A percentile compares a stretch with the other conserved stretches of the same genome.
phyloP scores from a whole-genome alignment of 2,888 invertebrate species.

The Drosophila aldrichi region DNA sequence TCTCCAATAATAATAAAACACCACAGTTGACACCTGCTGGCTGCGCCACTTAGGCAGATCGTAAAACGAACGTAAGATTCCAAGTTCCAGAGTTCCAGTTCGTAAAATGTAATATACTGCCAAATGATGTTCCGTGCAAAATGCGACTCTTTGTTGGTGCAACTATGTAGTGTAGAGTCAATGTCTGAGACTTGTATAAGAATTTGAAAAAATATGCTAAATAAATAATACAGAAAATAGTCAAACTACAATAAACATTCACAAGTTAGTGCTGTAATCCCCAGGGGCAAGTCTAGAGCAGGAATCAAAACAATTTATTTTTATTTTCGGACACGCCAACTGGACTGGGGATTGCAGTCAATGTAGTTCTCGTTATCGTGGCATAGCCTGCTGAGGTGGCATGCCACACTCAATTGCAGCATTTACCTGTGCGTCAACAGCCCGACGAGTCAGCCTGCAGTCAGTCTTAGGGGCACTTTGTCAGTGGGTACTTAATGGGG shows the following conservation, averaged over 20 bases:
- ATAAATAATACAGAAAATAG: not conserved
- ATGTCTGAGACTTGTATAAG: not conserved
- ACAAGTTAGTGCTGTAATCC: too few species aligned
- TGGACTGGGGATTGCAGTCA: not conserved
- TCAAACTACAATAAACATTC: too few species aligned
- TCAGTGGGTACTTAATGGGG: conserved; percentile 73
- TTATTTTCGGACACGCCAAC: not conserved
- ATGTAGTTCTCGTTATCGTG: not conserved
- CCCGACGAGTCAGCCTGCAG: conserved; percentile 41
- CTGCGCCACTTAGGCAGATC: conserved; percentile 5
- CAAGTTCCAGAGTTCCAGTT: conserved; percentile 1
- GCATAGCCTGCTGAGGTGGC: conserved; percentile 33
- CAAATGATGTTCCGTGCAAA: not conserved
- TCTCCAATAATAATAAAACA: conserved; percentile 5
- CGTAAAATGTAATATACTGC: not conserved
- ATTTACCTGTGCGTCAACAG: conserved; percentile 73
- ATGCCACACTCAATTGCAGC: conserved; percentile 62
- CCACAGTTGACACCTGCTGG: conserved; percentile 10
- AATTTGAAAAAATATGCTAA: not conserved
- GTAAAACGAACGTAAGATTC: too few species aligned
- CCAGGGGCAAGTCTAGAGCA: not conserved
- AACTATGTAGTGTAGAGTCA: not conserved
- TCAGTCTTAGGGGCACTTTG: conserved; percentile 68
- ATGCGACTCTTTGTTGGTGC: not conserved
- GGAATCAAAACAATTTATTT: not conserved